Conservation (phyloP, 2,113 vertebrate species). For the Axis porcinus region DNA sequence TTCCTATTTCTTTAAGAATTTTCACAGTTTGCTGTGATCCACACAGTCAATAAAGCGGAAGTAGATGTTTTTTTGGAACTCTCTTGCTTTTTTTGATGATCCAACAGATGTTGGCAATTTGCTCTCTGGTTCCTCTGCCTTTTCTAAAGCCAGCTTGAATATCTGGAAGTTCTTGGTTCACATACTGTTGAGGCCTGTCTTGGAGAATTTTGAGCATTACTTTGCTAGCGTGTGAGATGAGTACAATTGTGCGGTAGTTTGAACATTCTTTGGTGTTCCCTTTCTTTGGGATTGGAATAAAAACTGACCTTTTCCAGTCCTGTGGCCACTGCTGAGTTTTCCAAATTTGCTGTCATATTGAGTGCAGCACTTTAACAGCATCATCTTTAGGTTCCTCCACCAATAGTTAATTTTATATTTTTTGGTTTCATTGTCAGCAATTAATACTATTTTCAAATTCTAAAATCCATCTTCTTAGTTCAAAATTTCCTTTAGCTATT, state of each 20-base stretch:
- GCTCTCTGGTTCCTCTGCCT: not conserved
- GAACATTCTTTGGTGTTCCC: not conserved
- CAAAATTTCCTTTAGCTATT: not conserved
- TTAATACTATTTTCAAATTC: not conserved
- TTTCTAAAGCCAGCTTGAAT: not conserved
- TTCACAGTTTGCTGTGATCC: not conserved
- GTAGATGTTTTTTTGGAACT: not conserved
- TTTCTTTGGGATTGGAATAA: not conserved
- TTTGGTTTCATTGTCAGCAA: not conserved
- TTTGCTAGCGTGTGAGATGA: not conserved
- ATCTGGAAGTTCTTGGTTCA: not conserved
- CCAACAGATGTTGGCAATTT: not conserved
- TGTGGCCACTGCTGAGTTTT: not conserved
- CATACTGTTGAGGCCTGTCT: not conserved
- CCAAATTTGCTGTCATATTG: not conserved
- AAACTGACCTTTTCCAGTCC: not conserved
- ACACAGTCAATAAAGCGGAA: not conserved
- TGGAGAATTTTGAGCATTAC: not conserved
- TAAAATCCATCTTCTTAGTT: not conserved
- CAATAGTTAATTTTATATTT: not conserved
- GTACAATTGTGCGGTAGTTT: not conserved
- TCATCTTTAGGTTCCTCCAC: not conserved
- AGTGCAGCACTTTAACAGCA: not conserved
- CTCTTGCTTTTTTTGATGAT: not conserved
- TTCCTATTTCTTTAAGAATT: not conserved